Conservation (phyloP, 2,113 vertebrate species). For the Desmodus rotundus region DNA sequence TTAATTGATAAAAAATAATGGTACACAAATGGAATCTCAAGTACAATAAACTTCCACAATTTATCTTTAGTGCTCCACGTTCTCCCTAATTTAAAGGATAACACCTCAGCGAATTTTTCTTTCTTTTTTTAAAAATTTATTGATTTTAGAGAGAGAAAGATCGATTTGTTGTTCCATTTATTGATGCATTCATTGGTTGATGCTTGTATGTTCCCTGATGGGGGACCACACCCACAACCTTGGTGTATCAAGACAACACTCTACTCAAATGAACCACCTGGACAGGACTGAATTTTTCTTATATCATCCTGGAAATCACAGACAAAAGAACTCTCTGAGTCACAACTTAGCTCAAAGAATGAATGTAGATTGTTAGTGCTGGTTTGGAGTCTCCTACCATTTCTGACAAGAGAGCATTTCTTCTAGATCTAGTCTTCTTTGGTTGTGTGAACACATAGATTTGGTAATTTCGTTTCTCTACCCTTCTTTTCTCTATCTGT, state of each 20-base stretch:
- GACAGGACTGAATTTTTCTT: background rate
- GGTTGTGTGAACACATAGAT: background rate
- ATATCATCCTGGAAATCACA: background rate
- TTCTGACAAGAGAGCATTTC: background rate
- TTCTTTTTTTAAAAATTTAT: background rate
- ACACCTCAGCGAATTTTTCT: background rate
- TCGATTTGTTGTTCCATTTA: too few relatives aligned
- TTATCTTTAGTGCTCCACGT: background rate
- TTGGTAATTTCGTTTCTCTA: background rate
- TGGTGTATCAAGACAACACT: too few relatives aligned
- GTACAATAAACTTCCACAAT: background rate
- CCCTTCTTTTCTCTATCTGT: background rate
- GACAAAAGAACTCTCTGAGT: background rate
- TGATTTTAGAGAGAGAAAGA: too few relatives aligned
- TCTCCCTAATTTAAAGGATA: constrained; percentile 23
- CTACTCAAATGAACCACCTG: too few relatives aligned
- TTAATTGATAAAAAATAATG: background rate
- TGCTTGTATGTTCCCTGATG: too few relatives aligned
- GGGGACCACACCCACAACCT: too few relatives aligned
- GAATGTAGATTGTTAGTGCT: background rate
- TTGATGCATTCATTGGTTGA: too few relatives aligned
- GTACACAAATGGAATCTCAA: background rate
- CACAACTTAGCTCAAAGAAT: background rate
- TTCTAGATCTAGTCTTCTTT: background rate
- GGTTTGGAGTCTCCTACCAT: background rate